A percentile compares a stretch with the other conserved stretches of the same genome.
These are phyloP conservation scores for Drosophila mayaguana DNA, from an alignment of 2,888 invertebrate genomes.

Conservation along the genomic window DNA sequence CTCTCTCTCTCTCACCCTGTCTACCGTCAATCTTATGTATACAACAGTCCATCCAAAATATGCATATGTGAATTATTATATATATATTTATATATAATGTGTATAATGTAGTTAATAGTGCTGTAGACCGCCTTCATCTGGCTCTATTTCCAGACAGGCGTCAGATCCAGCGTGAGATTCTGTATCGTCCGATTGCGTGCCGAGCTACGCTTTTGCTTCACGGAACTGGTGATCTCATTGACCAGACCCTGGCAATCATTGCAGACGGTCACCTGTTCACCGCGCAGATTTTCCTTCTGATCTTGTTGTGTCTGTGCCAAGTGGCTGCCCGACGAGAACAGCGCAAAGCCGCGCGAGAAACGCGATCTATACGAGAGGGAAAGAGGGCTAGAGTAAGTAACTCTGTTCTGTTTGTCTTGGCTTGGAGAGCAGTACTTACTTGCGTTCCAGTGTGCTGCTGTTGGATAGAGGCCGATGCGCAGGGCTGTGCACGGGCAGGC, in stretches of 20 bases:
- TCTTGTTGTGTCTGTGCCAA: constrained; percentile 82
- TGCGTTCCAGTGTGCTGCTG: constrained; percentile 86
- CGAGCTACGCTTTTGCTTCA: constrained; percentile 91
- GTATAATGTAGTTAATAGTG: constrained; percentile 32
- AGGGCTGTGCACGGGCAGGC: constrained; percentile 86
- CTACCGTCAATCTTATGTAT: constrained; percentile 49
- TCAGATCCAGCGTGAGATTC: constrained; percentile 92
- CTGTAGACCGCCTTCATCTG: constrained; percentile 17
- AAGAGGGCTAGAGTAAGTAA: neutral
- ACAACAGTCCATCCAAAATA: constrained; percentile 72
- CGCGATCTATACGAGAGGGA: constrained; percentile 86
- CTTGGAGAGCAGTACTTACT: constrained; percentile 80
- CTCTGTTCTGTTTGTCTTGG: no score
- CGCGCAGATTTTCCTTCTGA: constrained; percentile 88
- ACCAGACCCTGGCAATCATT: constrained; percentile 98
- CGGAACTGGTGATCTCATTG: constrained; percentile 95
- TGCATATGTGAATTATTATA: constrained; percentile 39
- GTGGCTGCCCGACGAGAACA: constrained; percentile 86
- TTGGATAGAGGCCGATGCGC: constrained; percentile 84
- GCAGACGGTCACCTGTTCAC: constrained; percentile 95
- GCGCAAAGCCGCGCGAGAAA: constrained; percentile 87
- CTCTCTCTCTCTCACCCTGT: constrained; percentile 11
- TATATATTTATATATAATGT: constrained; percentile 20
- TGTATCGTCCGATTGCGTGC: constrained; percentile 93
- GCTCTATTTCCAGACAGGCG: constrained; percentile 90